A percentile compares a stretch with the other conserved stretches of the same genome.
Conservation (phyloP, 2,113 vertebrate species). For the Sakesphorus luctuosus region DNA sequence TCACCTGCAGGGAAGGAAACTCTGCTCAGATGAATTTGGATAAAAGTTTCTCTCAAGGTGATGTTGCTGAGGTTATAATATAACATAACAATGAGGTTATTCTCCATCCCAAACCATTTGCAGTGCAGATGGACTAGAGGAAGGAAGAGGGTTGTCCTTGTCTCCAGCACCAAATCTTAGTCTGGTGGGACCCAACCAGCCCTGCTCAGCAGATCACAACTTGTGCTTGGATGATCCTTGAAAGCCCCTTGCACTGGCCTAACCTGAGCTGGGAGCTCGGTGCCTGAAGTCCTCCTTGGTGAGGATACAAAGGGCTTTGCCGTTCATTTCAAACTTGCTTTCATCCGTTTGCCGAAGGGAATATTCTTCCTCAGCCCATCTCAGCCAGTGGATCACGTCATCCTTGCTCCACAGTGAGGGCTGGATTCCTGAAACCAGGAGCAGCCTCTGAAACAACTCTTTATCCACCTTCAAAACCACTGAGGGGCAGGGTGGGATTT, state of each 20-base stretch:
- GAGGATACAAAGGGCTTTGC: slow-evolving; percentile 89
- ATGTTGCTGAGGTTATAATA: neutral
- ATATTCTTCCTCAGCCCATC: slow-evolving; percentile 91
- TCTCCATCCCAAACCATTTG: neutral
- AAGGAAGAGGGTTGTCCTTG: neutral
- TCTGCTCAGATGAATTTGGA: neutral
- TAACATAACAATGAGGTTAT: neutral
- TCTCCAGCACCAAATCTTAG: neutral
- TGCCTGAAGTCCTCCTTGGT: slow-evolving; percentile 92
- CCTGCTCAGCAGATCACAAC: neutral
- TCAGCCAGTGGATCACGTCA: slow-evolving; percentile 89
- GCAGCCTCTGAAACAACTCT: neutral
- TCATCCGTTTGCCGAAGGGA: slow-evolving; percentile 75
- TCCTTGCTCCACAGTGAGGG: slow-evolving; percentile 91
- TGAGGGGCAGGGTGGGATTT: neutral
- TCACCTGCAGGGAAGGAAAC: slow-evolving; percentile 78
- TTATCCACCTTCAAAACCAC: neutral
- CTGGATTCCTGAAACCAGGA: slow-evolving; percentile 83
- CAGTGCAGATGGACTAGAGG: neutral
- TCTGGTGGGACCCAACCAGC: neutral
- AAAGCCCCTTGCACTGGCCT: neutral
- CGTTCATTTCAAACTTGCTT: slow-evolving; percentile 88
- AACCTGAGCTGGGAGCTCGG: slow-evolving; percentile 90
- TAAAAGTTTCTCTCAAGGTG: fast-evolving
- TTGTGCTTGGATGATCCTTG: neutral